A percentile compares a stretch with the other conserved stretches of the same genome.
Conservation (phyloP, 2,888 invertebrate species). For the Microplitis manilae region DNA sequence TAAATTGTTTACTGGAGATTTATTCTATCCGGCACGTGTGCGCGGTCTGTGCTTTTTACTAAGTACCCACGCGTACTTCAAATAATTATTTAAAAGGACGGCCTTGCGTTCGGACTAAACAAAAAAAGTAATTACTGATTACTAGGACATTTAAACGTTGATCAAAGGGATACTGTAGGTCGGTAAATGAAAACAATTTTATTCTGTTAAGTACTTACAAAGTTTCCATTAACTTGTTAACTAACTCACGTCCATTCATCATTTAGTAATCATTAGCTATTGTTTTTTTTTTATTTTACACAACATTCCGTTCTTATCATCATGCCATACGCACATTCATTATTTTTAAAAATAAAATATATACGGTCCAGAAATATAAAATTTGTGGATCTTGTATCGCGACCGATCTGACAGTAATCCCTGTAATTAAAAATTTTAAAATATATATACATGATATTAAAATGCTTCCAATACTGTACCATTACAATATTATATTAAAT, state of each 20-base stretch:
- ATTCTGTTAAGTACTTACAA: slow-evolving; percentile 44
- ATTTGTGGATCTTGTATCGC: slow-evolving; percentile 33
- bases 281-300: slow-evolving; percentile 4
- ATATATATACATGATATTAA: slow-evolving; percentile 64
- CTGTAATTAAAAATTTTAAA: slow-evolving; percentile 30
- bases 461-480: slow-evolving; percentile 70
- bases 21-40: slow-evolving; percentile 5
- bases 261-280: slow-evolving; percentile 17
- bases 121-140: slow-evolving; percentile 25
- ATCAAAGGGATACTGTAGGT: slow-evolving; percentile 51
- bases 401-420: slow-evolving; percentile 42
- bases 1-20: background rate
- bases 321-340: background rate
- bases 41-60: background rate
- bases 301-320: background rate
- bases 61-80: background rate
- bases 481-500: slow-evolving; percentile 52
- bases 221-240: slow-evolving; percentile 4
- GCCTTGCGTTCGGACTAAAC: slow-evolving; percentile 5
- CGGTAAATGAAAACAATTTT: slow-evolving; percentile 58
- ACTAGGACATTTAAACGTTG: slow-evolving; percentile 43
- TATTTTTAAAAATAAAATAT: slow-evolving; percentile 16
- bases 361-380: background rate
- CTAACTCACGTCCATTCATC: background rate
- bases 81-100: background rate